A percentile compares a stretch with the other conserved stretches of the same genome.
These are phyloP conservation scores for Brevimyrus niger DNA, from an alignment of 2,113 vertebrate species.

Conservation along the genomic window DNA sequence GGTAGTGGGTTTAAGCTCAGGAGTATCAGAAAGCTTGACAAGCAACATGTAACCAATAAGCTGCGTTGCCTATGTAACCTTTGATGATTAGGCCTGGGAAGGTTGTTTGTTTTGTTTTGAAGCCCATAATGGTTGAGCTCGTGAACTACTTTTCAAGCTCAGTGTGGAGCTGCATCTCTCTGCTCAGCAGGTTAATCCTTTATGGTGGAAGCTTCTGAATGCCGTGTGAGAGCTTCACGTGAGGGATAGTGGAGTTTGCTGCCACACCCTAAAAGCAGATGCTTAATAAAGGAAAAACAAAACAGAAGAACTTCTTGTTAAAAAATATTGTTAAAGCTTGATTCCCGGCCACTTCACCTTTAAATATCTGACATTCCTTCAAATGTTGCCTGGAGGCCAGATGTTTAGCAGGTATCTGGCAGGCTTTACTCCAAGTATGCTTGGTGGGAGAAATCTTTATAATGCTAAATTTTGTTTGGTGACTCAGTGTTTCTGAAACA, in stretches of 20 bases:
- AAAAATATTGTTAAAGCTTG: neutral
- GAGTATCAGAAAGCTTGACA: neutral
- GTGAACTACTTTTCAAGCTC: neutral
- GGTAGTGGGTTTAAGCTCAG: neutral
- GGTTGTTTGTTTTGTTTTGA: neutral
- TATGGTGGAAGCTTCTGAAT: neutral
- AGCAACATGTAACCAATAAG: neutral
- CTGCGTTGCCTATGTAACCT: neutral
- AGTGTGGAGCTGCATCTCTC: neutral
- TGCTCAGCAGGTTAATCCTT: neutral
- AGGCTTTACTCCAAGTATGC: neutral
- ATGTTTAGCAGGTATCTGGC: neutral
- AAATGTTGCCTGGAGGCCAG: neutral
- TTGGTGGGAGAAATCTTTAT: neutral
- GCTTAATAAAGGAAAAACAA: neutral
- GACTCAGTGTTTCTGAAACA: neutral
- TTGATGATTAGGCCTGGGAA: neutral
- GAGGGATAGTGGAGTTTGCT: neutral
- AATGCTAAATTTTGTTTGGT: neutral
- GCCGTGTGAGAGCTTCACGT: neutral
- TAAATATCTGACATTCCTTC: neutral
- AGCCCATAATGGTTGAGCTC: neutral
- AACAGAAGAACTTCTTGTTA: neutral
- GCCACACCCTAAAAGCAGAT: neutral
- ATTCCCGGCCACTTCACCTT: too few relatives aligned